Evolutionary conservation across 2,888 invertebrate genomes (phyloP).

Genomic region (Eupithecia centaureata): DNA sequence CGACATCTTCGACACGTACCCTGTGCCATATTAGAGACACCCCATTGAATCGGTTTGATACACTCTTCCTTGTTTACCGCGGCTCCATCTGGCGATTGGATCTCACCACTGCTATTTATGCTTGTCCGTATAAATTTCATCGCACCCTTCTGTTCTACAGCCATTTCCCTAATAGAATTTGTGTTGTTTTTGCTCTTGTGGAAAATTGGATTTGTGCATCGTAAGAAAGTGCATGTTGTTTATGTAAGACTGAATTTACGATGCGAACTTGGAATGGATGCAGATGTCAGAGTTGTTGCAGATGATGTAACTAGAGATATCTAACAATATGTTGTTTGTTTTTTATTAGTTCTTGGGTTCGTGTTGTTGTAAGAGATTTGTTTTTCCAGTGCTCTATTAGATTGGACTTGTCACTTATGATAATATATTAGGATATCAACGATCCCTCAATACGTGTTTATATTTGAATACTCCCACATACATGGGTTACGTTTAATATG

Average conservation of each 20-base stretch:
- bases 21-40: slow-evolving; percentile 11
- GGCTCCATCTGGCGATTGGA: slow-evolving; percentile 69
- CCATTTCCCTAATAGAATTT: slow-evolving; percentile 80
- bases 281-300: slow-evolving; percentile 51
- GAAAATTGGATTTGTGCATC: slow-evolving; percentile 78
- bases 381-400: neutral
- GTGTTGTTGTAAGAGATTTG: neutral
- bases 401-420: too few species aligned
- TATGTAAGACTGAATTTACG: slow-evolving; percentile 57
- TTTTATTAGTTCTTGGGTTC: neutral
- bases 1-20: neutral
- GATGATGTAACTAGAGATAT: slow-evolving; percentile 7
- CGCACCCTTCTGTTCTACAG: slow-evolving; percentile 63
- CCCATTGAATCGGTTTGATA: slow-evolving; percentile 20
- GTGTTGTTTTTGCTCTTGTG: slow-evolving; percentile 76
- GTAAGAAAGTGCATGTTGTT: slow-evolving; percentile 75
- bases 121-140: slow-evolving; percentile 66
- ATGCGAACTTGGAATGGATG: slow-evolving; percentile 51
- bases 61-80: slow-evolving; percentile 49
- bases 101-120: slow-evolving; percentile 65
- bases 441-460: neutral
- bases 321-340: neutral
- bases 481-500: neutral
- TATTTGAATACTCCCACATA: neutral
- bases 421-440: too few species aligned